Percentiles rank a stretch among this genome's conserved stretches.
phyloP scores from a whole-genome alignment of 2,888 invertebrate genomes.

The Stegana nigrithorax region DNA sequence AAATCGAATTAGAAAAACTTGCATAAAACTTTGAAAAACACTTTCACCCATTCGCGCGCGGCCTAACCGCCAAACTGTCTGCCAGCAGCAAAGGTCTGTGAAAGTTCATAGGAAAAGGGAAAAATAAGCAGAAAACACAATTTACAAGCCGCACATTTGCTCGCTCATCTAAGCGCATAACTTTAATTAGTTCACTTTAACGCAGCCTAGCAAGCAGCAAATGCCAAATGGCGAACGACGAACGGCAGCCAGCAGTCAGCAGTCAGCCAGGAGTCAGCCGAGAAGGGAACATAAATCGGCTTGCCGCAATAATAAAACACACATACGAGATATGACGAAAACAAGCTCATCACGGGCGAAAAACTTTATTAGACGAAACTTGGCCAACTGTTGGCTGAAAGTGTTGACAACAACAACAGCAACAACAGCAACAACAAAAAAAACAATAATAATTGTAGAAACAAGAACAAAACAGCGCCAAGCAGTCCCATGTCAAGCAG shows the following conservation, averaged over 20 bases:
- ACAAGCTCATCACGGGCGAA: background rate
- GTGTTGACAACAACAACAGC: background rate
- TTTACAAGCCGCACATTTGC: constrained; percentile 24
- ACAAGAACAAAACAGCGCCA: background rate
- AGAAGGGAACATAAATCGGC: constrained; percentile 50
- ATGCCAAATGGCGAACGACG: no score
- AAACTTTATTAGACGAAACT: constrained; percentile 7
- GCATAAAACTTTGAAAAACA: background rate
- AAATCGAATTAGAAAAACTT: background rate
- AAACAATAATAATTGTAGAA: background rate
- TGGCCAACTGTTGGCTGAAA: background rate
- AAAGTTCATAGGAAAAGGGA: background rate
- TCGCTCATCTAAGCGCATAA: constrained; percentile 29
- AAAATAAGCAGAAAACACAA: constrained; percentile 32
- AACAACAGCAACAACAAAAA: background rate
- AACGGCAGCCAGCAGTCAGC: no score
- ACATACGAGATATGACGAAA: constrained; percentile 19
- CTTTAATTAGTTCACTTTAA: constrained; percentile 57
- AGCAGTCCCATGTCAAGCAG: no score
- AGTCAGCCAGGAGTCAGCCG: no score
- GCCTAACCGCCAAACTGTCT: background rate
- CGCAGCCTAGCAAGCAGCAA: no score
- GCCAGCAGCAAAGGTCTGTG: no score
- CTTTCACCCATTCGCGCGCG: background rate
- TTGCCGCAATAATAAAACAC: constrained; percentile 51